A percentile compares a stretch with the other conserved stretches of the same genome.
Evolutionary conservation across 2,888 invertebrate species (phyloP).

Genomic region (Eledone cirrhosa): DNA sequence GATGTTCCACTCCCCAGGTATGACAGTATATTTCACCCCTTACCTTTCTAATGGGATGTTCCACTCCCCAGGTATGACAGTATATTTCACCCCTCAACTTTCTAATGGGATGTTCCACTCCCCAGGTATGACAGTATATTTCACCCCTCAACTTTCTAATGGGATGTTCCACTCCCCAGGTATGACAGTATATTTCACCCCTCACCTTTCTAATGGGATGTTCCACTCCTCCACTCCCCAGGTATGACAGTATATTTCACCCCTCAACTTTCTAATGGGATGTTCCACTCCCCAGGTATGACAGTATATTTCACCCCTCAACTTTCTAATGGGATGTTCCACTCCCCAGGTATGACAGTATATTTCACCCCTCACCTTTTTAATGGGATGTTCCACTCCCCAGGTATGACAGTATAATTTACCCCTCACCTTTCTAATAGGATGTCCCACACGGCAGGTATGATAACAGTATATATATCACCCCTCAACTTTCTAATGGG

Average conservation of each 20-base stretch:
- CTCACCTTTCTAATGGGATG: constrained; percentile 79
- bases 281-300: constrained; percentile 88
- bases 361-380: constrained; percentile 74
- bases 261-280: constrained; percentile 77
- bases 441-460: constrained; percentile 85
- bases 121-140: constrained; percentile 82
- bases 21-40: constrained; percentile 76
- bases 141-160: constrained; percentile 75
- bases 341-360: constrained; percentile 89
- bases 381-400: constrained; percentile 87
- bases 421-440: constrained; percentile 76
- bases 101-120: constrained; percentile 86
- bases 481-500: constrained; percentile 77
- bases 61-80: constrained; percentile 85
- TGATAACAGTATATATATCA: constrained; percentile 76
- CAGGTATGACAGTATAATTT: constrained; percentile 79
- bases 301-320: constrained; percentile 76
- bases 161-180: constrained; percentile 91
- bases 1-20: constrained; percentile 89
- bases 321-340: constrained; percentile 79
- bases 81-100: constrained; percentile 77
- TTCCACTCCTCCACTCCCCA: constrained; percentile 82
- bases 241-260: constrained; percentile 78
- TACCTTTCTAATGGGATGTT: constrained; percentile 79
- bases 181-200: constrained; percentile 76